These are phyloP conservation scores for Pocillopora verrucosa DNA, from an alignment of 64 coral and sea anemone genomes.

Conservation along the genomic window DNA sequence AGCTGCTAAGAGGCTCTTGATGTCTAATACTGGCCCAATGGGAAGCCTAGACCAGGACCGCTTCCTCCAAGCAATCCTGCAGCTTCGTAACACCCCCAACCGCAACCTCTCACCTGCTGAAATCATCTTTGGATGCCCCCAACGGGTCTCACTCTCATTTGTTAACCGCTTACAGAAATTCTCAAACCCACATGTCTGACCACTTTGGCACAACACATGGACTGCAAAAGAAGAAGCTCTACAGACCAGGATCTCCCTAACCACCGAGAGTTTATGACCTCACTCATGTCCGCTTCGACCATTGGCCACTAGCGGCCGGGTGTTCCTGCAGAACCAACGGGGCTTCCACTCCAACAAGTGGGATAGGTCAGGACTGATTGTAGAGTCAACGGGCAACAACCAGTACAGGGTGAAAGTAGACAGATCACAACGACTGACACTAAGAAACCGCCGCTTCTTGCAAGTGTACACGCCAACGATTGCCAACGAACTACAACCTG, in stretches of 20 bases:
- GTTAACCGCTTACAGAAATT: too few relatives aligned
- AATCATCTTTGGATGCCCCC: conserved; percentile 50
- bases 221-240: too few relatives aligned
- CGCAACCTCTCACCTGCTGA: conserved; percentile 49
- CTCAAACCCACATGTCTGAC: too few relatives aligned
- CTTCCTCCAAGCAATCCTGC: conserved; percentile 64
- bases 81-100: conserved; percentile 57
- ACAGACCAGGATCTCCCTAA: too few relatives aligned
- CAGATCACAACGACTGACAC: conserved; percentile 21
- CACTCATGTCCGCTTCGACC: too few relatives aligned
- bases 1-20: conserved; percentile 49
- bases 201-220: too few relatives aligned
- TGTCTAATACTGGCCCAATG: conserved; percentile 63
- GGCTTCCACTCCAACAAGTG: not conserved
- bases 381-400: conserved; percentile 16
- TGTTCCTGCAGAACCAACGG: too few relatives aligned
- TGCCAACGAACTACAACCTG: too few relatives aligned
- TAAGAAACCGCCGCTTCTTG: conserved; percentile 44
- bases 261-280: too few relatives aligned
- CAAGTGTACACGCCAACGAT: conserved; percentile 34
- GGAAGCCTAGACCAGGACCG: conserved; percentile 62
- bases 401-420: conserved; percentile 47
- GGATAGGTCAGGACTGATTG: conserved; percentile 15
- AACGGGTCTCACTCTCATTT: not conserved
- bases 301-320: too few relatives aligned